Evolutionary conservation across 1,140 invertebrate genomes (phyloP).

Genomic region (Brachionus calyciflorus): DNA sequence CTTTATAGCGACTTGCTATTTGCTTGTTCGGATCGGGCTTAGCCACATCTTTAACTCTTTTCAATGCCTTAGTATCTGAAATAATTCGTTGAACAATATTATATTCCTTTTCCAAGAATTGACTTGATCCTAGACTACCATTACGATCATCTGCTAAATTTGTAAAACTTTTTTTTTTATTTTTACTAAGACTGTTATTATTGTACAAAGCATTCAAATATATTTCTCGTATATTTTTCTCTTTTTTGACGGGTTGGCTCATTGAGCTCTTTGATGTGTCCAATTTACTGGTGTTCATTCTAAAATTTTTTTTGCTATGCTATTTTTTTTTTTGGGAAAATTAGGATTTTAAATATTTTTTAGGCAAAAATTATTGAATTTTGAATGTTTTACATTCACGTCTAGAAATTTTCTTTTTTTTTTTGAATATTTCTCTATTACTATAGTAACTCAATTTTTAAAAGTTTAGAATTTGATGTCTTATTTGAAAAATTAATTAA

Average conservation of each 20-base stretch:
- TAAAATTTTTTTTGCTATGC: background rate
- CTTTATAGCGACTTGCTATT: conserved; percentile 17
- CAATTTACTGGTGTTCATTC: conserved; percentile 9
- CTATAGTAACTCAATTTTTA: too few species aligned
- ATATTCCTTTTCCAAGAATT: conserved; percentile 39
- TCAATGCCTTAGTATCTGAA: conserved; percentile 29
- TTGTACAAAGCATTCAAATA: conserved; percentile 32
- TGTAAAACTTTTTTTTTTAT: background rate
- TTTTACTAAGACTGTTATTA: background rate
- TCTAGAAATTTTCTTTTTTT: too few species aligned
- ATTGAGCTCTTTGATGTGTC: background rate
- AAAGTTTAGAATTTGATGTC: too few species aligned
- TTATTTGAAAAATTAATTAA: too few species aligned
- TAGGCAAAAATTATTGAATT: too few species aligned
- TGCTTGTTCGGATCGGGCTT: background rate
- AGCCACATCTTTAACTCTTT: background rate
- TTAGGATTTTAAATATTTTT: too few species aligned
- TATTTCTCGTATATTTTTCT: conserved; percentile 26
- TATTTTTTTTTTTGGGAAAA: too few species aligned
- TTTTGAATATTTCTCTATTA: too few species aligned
- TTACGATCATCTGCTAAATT: conserved; percentile 4
- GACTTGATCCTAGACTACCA: background rate
- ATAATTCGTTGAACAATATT: conserved; percentile 36
- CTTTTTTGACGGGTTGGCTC: background rate
- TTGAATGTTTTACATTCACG: too few species aligned